Percentiles rank a stretch among this genome's conserved stretches.
phyloP scores from a whole-genome alignment of 2,113 vertebrate species.

The Hippolais icterina region DNA sequence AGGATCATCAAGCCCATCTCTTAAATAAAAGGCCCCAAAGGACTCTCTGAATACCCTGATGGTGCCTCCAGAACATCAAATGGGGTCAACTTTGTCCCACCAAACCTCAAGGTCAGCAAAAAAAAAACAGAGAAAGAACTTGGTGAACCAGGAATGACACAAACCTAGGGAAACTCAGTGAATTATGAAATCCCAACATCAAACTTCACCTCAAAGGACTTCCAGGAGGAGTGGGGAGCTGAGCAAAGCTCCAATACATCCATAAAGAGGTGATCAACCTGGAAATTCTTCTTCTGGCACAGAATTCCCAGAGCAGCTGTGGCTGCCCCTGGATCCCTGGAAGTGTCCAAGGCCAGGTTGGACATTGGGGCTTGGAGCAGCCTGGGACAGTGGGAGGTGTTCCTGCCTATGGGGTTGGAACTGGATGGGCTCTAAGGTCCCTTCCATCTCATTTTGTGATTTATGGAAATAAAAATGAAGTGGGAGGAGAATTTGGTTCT shows the following conservation, averaged over 20 bases:
- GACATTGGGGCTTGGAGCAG: accelerated
- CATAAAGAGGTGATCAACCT: not conserved
- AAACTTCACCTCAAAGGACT: not conserved
- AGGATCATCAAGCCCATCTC: not conserved
- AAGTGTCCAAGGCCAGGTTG: not conserved
- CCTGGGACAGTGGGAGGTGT: not conserved
- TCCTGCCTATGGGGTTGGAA: not conserved
- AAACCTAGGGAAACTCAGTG: not conserved
- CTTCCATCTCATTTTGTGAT: not conserved
- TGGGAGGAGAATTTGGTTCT: not conserved
- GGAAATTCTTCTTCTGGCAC: not conserved
- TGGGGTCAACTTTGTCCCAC: not conserved
- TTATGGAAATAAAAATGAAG: not conserved
- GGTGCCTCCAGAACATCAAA: not conserved
- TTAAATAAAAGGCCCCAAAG: not conserved
- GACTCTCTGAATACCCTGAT: not conserved
- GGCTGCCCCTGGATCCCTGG: not conserved
- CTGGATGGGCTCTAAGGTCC: not conserved
- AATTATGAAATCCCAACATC: not conserved
- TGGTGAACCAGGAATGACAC: not conserved
- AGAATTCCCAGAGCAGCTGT: not conserved
- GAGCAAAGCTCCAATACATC: not conserved
- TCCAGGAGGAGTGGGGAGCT: not conserved
- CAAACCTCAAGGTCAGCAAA: not conserved
- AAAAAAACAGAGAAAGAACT: not conserved